Evolutionary conservation across 2,113 vertebrate genomes (phyloP).

Genomic region (Lepus timidus): DNA sequence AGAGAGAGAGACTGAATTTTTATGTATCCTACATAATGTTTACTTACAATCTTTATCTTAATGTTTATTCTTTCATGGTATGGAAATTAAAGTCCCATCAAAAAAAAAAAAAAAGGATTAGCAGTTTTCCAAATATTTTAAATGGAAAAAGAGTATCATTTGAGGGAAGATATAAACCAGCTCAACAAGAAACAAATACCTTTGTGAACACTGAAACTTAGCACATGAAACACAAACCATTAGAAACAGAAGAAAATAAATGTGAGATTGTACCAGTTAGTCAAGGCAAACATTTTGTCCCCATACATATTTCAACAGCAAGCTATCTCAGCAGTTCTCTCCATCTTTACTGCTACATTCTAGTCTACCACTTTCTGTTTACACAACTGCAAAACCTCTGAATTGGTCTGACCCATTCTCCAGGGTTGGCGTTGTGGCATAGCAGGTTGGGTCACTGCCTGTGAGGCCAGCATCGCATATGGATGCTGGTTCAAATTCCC

Average conservation of each 20-base stretch:
- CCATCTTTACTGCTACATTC: background rate
- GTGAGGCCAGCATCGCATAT: too few species aligned
- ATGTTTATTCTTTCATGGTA: background rate
- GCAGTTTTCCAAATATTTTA: slow-evolving; percentile 22
- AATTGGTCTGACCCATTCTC: background rate
- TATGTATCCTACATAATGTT: background rate
- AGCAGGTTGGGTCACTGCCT: too few species aligned
- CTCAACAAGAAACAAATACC: background rate
- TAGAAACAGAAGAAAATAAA: background rate
- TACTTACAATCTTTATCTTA: background rate
- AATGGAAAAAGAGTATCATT: background rate
- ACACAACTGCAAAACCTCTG: background rate
- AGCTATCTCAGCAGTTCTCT: background rate
- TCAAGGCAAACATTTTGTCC: background rate
- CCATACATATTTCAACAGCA: background rate
- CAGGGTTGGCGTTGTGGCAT: too few species aligned
- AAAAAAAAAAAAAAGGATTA: background rate
- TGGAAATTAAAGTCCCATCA: background rate
- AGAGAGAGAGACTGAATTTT: background rate
- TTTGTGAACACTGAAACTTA: background rate
- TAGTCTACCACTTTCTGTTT: background rate
- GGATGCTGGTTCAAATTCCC: too few species aligned
- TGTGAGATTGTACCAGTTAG: background rate
- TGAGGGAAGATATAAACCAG: background rate
- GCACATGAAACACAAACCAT: background rate